Base-by-base conservation (phyloP, 2,797 vertebrate species). In the Syndactyla subalaris region DNA sequence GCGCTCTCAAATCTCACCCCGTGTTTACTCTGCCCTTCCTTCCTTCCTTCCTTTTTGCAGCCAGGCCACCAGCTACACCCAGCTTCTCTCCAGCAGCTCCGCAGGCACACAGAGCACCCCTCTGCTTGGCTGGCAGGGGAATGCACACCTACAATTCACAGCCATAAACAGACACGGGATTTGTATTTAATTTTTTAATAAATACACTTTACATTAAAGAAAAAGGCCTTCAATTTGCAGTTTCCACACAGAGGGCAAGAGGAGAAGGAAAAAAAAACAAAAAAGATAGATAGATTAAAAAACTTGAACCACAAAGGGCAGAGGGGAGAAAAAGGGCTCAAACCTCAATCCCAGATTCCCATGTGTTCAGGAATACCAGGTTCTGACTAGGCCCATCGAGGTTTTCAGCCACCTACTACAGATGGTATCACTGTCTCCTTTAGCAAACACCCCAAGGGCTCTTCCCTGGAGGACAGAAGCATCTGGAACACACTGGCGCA, bases 141-240 rank as follows among this genome's bases (percentile, higher is more conserved):
- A 81, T 3, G 19, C 48, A 39, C 10, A 63, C 87, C 75, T 65
- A 80, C 88, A 77, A n/a, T 24, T 81, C 88, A 83, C 48, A 96
- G 95, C 93, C 95, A 95, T 70, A 89, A 91, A 97, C 93, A 95
- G 52, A 97, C 93, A 97, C 91, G 94, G 88, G 92, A 95, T 79
- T 97, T 97, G 96, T 75, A 97, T 97, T 98, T 98, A 89, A 96
- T 98, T 98, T 98, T 98, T 96, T 98, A 98, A 98, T 98, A 98
- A 98, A 98, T 98, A 98, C 98, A 98, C 97, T 98, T 98, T 98
- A 98, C 98, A 98, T 98, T 97, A 98, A 98, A 98, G 97, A 98
- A 98, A 98, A 98, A 98, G 97, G 97, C 97, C 97, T 98, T 98
- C 97, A 93, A 97, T 98, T 98, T 97, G 96, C 97, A 97, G 93